A percentile compares a stretch with the other conserved stretches of the same genome.
Conservation (phyloP, 2,113 vertebrate genomes). For the Protobothrops flavoviridis region DNA sequence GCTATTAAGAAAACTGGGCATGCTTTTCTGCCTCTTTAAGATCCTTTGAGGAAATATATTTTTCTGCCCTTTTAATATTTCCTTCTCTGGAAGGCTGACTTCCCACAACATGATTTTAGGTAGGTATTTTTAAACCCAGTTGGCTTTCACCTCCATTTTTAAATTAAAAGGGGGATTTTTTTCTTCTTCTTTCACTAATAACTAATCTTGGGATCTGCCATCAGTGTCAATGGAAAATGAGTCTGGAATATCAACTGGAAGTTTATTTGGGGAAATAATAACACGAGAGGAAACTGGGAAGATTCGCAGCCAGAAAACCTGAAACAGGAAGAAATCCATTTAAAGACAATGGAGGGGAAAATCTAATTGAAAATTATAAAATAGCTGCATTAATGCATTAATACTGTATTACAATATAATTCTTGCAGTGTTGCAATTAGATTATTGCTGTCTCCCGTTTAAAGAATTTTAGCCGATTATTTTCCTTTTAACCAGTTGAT, state of each 20-base stretch:
- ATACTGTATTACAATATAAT: neutral
- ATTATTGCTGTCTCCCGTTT: neutral
- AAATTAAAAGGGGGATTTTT: neutral
- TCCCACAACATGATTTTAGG: neutral
- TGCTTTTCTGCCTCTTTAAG: too few relatives aligned
- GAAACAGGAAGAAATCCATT: neutral
- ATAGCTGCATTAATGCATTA: constrained; percentile 11
- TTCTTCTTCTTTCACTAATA: neutral
- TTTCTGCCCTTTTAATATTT: too few relatives aligned
- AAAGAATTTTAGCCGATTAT: constrained; percentile 2
- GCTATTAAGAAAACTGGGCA: too few relatives aligned
- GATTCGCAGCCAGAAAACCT: neutral
- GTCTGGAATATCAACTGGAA: neutral
- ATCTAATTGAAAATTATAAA: neutral
- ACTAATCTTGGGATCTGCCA: neutral
- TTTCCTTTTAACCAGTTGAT: constrained; percentile 11
- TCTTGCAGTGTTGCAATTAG: neutral
- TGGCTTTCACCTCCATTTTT: neutral
- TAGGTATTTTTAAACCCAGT: neutral
- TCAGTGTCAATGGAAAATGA: neutral
- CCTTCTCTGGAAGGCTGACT: too few relatives aligned
- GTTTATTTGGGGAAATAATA: neutral
- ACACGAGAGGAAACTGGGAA: neutral
- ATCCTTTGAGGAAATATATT: too few relatives aligned
- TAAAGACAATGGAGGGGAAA: neutral